Conservation (phyloP, 2,797 vertebrate species). For the Enteromius paludinosus region DNA sequence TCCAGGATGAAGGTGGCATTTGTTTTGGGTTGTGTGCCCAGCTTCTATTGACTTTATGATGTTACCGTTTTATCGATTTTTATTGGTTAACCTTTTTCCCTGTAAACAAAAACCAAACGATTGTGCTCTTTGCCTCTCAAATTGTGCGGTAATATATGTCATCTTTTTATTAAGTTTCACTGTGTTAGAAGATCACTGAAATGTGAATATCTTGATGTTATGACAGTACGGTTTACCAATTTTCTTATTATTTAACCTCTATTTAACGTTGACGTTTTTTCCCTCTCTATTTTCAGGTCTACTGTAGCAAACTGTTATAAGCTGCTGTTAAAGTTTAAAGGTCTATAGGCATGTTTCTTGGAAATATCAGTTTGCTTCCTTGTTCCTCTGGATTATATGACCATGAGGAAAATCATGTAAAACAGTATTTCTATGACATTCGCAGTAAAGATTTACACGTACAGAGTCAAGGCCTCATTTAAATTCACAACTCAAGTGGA, state of each 20-base stretch:
- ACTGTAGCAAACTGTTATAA: no score
- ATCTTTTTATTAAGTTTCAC: background rate
- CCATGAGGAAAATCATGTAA: background rate
- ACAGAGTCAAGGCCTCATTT: background rate
- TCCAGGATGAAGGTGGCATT: background rate
- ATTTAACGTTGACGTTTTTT: background rate
- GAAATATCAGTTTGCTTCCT: background rate
- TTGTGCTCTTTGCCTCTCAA: background rate
- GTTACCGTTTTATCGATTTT: background rate
- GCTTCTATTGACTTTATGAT: background rate
- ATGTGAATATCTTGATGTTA: background rate
- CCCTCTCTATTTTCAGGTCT: background rate
- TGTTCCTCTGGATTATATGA: background rate
- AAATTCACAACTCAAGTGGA: background rate
- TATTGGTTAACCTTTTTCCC: background rate
- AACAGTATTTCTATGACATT: background rate
- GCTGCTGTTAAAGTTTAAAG: background rate
- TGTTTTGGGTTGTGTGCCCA: background rate
- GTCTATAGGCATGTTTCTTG: background rate
- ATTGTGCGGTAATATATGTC: background rate
- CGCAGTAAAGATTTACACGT: background rate
- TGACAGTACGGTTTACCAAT: background rate
- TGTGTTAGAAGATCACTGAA: background rate
- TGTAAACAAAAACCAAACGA: background rate
- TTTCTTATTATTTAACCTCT: background rate